Evolutionary conservation across 2,113 vertebrate genomes (phyloP), one percentile per base, ranked within the genome.

Genomic region (Phaetusa simplex): DNA sequence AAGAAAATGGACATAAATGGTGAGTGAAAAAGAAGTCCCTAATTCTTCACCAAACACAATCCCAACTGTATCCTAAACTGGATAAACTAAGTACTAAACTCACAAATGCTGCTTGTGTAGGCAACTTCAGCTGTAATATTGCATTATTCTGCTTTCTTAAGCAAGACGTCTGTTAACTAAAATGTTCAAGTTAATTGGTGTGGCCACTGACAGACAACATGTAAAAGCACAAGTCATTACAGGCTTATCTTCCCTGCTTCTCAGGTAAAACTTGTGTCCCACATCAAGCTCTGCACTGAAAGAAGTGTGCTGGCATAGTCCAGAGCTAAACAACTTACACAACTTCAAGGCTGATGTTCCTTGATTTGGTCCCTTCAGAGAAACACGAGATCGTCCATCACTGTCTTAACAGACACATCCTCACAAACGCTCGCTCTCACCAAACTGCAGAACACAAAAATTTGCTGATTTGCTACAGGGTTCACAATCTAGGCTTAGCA

Each of bases 381-480:
- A 55, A 76, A 76, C 16, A 34, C 0, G 1, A 14, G 11, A 24
- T 12, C 22, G 11, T 10, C 14, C 1, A 0, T 21, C 30, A n/a
- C 0, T 4, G 5, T 79, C 53, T 42, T 13, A 19, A 52, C 0
- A 49, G 42, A 65, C 16, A 6, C 2, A 0, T 8, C 5, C 56
- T 82, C 43, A 38, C 23, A 55, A 64, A 8, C 0, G 3, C 8
- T 27, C 21, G 19, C 22, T 43, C 36, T 77, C 32, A 29, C 2
- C 14, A 8, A 18, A 4, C 18, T 11, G 27, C 0, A 52, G 4
- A 86, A 61, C 9, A 30, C 12, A 70, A 42, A 74, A 81, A 34
- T 22, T 38, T 16, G 43, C 8, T 11, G 0, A 36, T 38, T n/a
- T 26, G 21, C 32, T 49, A 20, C 0, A 23, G 12, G 12, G 14